phyloP scores from a whole-genome alignment of 1,140 invertebrate species.

The Lerema accius region DNA sequence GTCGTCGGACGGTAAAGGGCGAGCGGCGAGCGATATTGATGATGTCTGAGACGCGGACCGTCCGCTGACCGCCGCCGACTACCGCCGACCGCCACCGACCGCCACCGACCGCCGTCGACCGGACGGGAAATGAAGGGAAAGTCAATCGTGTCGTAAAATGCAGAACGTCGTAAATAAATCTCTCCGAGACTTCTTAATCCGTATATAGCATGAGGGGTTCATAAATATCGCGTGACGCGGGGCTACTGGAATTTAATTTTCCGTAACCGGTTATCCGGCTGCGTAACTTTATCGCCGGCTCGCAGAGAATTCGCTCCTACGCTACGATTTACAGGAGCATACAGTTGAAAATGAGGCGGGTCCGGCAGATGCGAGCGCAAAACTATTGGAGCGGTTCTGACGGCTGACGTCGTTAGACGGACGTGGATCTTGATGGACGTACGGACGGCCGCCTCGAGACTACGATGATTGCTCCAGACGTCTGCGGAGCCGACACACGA shows the following conservation, averaged over 20 bases:
- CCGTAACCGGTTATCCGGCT: slow-evolving; percentile 20
- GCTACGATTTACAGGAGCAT: slow-evolving; percentile 12
- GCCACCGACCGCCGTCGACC: neutral
- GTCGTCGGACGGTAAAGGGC: neutral
- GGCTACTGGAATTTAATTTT: slow-evolving; percentile 33
- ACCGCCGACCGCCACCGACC: no score
- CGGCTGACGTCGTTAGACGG: slow-evolving; percentile 23
- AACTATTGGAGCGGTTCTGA: neutral
- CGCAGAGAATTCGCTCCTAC: slow-evolving; percentile 9
- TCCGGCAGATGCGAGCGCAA: neutral
- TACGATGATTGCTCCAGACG: no score
- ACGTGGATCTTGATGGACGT: slow-evolving; percentile 35
- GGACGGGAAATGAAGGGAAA: slow-evolving; percentile 2
- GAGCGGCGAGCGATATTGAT: neutral
- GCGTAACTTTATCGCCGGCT: slow-evolving; percentile 22
- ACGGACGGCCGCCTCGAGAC: slow-evolving; percentile 35
- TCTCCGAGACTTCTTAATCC: slow-evolving; percentile 22
- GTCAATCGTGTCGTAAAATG: neutral
- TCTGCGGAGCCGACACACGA: slow-evolving; percentile 15
- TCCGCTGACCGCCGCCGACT: no score
- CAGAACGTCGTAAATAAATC: slow-evolving; percentile 17
- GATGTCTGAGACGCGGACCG: no score
- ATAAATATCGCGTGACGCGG: slow-evolving; percentile 29
- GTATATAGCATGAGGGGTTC: slow-evolving; percentile 17
- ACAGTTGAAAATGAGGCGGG: slow-evolving; percentile 15